These are phyloP conservation scores for Scleropages formosus DNA, from an alignment of 2,797 vertebrate species.

Conservation along the genomic window DNA sequence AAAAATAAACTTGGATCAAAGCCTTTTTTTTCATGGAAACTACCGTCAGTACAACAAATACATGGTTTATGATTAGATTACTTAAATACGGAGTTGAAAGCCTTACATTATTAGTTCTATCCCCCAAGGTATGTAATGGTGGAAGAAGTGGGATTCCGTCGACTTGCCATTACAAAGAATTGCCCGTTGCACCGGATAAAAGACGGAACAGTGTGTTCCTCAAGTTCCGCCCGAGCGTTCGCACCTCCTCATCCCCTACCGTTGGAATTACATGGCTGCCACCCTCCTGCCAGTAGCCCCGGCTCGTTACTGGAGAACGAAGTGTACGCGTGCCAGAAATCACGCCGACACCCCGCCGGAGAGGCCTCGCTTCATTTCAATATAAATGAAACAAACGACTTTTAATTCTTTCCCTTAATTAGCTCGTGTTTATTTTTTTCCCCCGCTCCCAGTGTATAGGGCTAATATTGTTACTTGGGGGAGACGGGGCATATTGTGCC, in stretches of 20 bases:
- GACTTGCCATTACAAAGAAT: neutral
- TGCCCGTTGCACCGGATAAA: neutral
- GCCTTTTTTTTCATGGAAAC: too few species aligned
- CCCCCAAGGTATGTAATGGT: too few species aligned
- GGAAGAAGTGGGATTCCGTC: too few species aligned
- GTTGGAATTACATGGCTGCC: slow-evolving; percentile 34
- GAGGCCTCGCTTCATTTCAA: slow-evolving; percentile 33
- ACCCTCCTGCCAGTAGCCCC: slow-evolving; percentile 24
- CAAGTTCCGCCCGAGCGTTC: neutral
- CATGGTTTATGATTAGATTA: too few species aligned
- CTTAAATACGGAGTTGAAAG: too few species aligned
- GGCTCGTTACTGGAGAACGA: slow-evolving; percentile 42
- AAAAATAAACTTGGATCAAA: too few species aligned
- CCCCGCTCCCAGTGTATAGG: slow-evolving; percentile 22
- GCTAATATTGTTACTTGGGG: slow-evolving; percentile 29
- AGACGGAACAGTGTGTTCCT: neutral
- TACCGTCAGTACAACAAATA: too few species aligned
- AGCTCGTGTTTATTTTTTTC: slow-evolving; percentile 43
- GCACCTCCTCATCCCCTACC: slow-evolving; percentile 8
- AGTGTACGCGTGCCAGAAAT: slow-evolving; percentile 42
- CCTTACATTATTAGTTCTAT: too few species aligned
- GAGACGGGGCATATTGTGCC: slow-evolving; percentile 37
- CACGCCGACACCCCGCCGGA: slow-evolving; percentile 35
- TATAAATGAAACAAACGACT: slow-evolving; percentile 48
- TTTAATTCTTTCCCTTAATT: slow-evolving; percentile 44